These are phyloP conservation scores for Henricia sp. DNA, from an alignment of 53 echinoderm and acorn worm genomes.

Conservation along the genomic window DNA sequence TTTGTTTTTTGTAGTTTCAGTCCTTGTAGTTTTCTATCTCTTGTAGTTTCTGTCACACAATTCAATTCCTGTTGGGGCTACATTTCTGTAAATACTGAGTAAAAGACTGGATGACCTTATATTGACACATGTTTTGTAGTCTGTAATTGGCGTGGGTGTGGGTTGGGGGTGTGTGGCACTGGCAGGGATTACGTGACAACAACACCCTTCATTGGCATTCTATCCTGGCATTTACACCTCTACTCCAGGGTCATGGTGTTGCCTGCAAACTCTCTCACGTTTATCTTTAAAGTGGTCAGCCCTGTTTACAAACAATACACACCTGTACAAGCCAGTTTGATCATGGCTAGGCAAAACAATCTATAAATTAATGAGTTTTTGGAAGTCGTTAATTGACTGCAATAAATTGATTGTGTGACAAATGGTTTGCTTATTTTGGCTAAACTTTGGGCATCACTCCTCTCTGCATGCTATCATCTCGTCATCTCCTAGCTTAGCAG, in stretches of 20 bases:
- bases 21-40: too few relatives aligned
- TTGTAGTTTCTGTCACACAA: too few relatives aligned
- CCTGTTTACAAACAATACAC: slow-evolving; percentile 54
- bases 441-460: slow-evolving; percentile 20
- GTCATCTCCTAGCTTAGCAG: not conserved
- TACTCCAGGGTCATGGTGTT: not conserved
- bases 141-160: too few relatives aligned
- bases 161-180: too few relatives aligned
- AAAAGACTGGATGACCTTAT: too few relatives aligned
- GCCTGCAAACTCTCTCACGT: slow-evolving; percentile 18
- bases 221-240: not conserved
- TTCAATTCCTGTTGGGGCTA: too few relatives aligned
- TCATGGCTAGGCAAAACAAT: not conserved
- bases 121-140: too few relatives aligned
- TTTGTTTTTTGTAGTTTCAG: too few relatives aligned
- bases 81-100: too few relatives aligned
- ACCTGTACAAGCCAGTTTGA: slow-evolving; percentile 7
- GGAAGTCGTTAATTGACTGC: slow-evolving; percentile 30
- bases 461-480: not conserved
- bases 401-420: slow-evolving; percentile 33
- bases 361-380: slow-evolving; percentile 22
- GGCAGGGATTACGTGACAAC: too few relatives aligned
- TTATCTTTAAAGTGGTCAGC: slow-evolving; percentile 7
- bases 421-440: slow-evolving; percentile 45
- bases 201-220: not conserved